Evolutionary conservation across 2,113 vertebrate species (phyloP), one percentile per base, ranked within the genome.

Genomic region (Ceyx margarethae): DNA sequence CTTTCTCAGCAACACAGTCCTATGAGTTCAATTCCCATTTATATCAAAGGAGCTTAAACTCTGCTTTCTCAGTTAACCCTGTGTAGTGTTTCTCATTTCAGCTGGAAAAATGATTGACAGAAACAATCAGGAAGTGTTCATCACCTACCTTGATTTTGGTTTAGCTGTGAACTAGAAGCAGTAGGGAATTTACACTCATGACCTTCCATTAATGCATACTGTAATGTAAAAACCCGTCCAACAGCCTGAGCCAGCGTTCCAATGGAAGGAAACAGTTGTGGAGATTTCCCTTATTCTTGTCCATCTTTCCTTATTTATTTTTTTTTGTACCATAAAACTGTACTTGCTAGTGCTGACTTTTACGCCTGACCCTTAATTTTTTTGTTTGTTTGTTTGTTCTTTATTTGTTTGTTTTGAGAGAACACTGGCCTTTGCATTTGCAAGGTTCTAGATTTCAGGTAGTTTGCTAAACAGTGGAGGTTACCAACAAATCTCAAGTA

Each of bases 71-170:
- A 54, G 93, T 97, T 95, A 96, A 96, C 83, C 87, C 87, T 95
- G 74, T 88, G 42, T 90, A 81, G 91, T 67, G 92, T 95, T 82
- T 94, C 87, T 94, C 91, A 90, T 96, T 97, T 93, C 82, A 81
- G 31, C 37, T 64, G 89, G 79, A 90, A 74, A 87, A 83, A 67
- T 96, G 96, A 96, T 94, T 96, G 95, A 93, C 94, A 96, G 95
- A 94, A 97, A 93, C 95, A 94, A 95, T 96, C 93, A 96, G 91
- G 91, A 82, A 85, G 72, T 84, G 93, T 88, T 96, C 12, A 8
- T 87, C 46, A 60, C 75, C 75, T 62, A 31, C 64, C 72, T 95
- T 95, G 76, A 35, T 94, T 87, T 80, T 81, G 81, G 88, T 78
- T 92, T 85, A 91, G 86, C 91, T 82, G 79, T 91, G 90, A 93